A percentile compares a stretch with the other conserved stretches of the same genome.
Evolutionary conservation across 2,113 vertebrate genomes (phyloP).

Genomic region (Laticauda laticaudata): DNA sequence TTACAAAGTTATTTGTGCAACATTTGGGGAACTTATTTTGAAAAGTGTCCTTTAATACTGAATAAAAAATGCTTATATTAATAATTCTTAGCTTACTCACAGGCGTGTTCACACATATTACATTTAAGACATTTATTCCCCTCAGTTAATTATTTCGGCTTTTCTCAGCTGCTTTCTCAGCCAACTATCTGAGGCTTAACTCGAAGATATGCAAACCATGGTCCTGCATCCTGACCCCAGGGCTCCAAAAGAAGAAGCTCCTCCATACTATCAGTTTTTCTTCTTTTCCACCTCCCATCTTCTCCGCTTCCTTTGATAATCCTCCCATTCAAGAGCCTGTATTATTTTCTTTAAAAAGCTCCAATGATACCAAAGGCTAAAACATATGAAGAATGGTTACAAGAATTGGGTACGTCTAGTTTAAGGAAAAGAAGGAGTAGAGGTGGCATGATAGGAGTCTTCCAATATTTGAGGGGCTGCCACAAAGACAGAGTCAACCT

Average conservation of each 20-base stretch:
- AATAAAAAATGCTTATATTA: neutral
- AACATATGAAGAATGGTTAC: neutral
- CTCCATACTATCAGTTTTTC: neutral
- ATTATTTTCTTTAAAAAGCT: neutral
- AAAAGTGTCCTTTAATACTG: constrained; percentile 19
- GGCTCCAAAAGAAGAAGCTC: neutral
- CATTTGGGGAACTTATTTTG: constrained; percentile 31
- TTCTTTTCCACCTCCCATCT: neutral
- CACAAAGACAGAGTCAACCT: neutral
- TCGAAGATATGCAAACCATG: neutral
- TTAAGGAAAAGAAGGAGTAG: neutral
- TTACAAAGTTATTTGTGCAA: constrained; percentile 58
- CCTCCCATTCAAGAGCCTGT: neutral
- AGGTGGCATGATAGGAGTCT: neutral
- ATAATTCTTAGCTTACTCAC: neutral
- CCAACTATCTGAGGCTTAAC: neutral
- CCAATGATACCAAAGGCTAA: neutral
- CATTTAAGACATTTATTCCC: neutral
- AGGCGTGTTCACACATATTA: neutral
- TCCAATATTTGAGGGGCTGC: neutral
- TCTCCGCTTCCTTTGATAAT: neutral
- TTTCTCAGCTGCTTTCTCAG: neutral
- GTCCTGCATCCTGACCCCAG: neutral
- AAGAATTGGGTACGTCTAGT: neutral
- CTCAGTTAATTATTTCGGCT: neutral